Evolutionary conservation across 2,113 vertebrate genomes (phyloP).

Genomic region (Pseudois nayaur): DNA sequence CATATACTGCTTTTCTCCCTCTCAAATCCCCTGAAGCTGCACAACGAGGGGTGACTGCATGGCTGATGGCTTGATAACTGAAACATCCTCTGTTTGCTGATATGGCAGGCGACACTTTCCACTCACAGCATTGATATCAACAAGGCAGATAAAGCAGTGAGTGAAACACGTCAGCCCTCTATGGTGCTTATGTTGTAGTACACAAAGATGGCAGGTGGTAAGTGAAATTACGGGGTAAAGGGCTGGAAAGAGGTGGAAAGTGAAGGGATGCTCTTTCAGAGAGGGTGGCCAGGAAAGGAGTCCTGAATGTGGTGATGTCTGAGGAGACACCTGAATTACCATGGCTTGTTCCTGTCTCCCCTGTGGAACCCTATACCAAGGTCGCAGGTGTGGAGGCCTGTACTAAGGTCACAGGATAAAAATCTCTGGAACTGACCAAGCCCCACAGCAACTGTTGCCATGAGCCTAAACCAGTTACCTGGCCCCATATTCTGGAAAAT

Average conservation of each 20-base stretch:
- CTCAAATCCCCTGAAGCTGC: neutral
- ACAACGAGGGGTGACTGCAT: fast-evolving
- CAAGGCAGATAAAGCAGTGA: neutral
- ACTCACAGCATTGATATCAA: neutral
- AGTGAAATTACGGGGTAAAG: neutral
- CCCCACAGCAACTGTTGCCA: neutral
- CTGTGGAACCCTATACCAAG: neutral
- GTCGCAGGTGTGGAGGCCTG: neutral
- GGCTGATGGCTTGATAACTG: neutral
- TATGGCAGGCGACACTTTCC: neutral
- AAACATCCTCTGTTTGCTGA: neutral
- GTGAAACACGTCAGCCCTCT: neutral
- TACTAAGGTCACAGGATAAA: neutral
- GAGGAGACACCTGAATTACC: neutral
- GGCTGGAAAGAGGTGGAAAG: neutral
- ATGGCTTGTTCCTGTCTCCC: neutral
- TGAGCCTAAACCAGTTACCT: neutral
- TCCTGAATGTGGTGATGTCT: neutral
- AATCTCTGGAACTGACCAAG: neutral
- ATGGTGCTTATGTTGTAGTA: fast-evolving
- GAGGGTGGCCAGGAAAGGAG: neutral
- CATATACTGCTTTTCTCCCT: neutral
- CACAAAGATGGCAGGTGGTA: neutral
- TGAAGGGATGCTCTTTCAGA: neutral
- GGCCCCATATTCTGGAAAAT: neutral